These are phyloP conservation scores for Pseudochirops corinnae DNA, from an alignment of 2,797 vertebrate genomes.

Conservation along the genomic window DNA sequence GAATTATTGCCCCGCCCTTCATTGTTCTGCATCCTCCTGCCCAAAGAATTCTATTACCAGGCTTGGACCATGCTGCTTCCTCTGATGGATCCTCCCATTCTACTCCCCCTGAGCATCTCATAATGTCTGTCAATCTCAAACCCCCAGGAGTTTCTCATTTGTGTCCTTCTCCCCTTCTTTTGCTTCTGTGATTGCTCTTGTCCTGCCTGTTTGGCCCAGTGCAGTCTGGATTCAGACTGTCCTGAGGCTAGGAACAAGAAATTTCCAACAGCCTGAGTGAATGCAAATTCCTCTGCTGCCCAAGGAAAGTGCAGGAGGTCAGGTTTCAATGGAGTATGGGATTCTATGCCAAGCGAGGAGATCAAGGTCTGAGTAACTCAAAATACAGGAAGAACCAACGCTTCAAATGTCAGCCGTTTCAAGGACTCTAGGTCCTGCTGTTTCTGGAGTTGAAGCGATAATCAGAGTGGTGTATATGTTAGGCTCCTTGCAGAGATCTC, in stretches of 20 bases:
- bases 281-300: constrained; percentile 61
- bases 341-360: constrained; percentile 64
- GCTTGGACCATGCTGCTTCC: neutral
- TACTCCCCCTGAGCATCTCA: neutral
- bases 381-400: constrained; percentile 71
- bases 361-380: constrained; percentile 72
- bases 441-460: constrained; percentile 74
- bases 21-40: neutral
- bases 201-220: neutral
- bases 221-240: constrained; percentile 68
- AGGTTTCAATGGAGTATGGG: constrained; percentile 69
- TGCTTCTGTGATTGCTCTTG: neutral
- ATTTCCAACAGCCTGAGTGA: constrained; percentile 64
- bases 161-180: neutral
- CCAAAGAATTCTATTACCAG: neutral
- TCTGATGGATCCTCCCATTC: neutral
- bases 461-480: constrained; percentile 40
- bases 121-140: neutral
- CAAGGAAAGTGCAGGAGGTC: constrained; percentile 67
- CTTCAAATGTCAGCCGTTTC: constrained; percentile 70
- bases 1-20: neutral
- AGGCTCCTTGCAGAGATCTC: constrained; percentile 53
- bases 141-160: neutral
- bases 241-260: constrained; percentile 59
- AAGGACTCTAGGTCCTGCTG: constrained; percentile 59